Evolutionary conservation across 1,140 invertebrate genomes (phyloP).

Genomic region (Drosophila kepulauana): DNA sequence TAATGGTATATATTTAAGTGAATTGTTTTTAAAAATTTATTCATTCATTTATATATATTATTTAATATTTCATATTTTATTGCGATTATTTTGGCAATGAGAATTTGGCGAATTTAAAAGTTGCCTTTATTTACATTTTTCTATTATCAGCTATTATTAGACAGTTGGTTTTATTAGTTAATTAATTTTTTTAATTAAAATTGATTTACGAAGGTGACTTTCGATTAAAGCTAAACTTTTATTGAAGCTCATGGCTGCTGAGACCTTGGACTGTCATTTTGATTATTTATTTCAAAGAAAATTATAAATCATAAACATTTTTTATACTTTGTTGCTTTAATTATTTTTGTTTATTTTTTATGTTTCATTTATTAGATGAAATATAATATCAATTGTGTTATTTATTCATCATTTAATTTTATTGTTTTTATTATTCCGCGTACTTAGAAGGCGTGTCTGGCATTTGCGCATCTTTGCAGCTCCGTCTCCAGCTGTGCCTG

Average conservation of each 20-base stretch:
- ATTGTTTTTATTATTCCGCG: not conserved
- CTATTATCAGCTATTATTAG: not conserved
- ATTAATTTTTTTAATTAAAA: not conserved
- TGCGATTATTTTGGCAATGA: too few relatives aligned
- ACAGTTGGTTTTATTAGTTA: not conserved
- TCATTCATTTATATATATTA: not conserved
- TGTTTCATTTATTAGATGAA: not conserved
- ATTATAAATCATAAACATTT: too few relatives aligned
- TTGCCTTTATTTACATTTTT: too few relatives aligned
- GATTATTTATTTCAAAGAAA: too few relatives aligned
- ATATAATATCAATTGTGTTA: not conserved
- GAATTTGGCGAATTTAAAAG: too few relatives aligned
- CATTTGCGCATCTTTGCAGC: conserved; percentile 51
- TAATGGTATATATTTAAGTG: not conserved
- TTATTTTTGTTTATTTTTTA: not conserved
- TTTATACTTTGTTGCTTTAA: not conserved
- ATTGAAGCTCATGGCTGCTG: too few relatives aligned
- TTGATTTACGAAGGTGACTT: too few relatives aligned
- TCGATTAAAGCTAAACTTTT: too few relatives aligned
- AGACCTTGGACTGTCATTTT: too few relatives aligned
- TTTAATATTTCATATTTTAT: conserved; percentile 1
- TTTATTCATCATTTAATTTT: not conserved
- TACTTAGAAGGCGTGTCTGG: conserved; percentile 35
- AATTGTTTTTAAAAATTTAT: not conserved
- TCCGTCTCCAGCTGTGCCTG: conserved; percentile 58